Base-by-base conservation (phyloP, 2,888 invertebrate species). In the Acholoe squamosa region DNA sequence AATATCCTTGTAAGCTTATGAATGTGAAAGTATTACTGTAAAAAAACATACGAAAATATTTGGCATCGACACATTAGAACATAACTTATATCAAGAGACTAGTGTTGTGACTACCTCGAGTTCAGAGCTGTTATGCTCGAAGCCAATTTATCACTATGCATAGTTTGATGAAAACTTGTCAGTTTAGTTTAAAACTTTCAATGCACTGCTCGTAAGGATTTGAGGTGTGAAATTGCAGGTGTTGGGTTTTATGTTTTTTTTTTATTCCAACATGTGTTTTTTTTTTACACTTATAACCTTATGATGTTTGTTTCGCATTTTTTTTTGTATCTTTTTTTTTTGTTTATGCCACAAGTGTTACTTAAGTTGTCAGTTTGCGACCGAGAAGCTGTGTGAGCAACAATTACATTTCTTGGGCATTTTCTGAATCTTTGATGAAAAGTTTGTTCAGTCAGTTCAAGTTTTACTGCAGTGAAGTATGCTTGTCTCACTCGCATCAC, bases 401-500 rank as follows among this genome's bases (percentile, higher is more conserved):
- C 86, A 86, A 52, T 86, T 86, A 54, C 28, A 22, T 56, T 86
- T 54, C 54, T 86, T 86, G 86, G 86, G 86, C 54, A 16, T 19
- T 52, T 52, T 86, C 31, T 54, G 19, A 31, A 14, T 31, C 31
- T 76, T 76, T 76, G 25, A 14, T 14, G 31, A 76, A 54, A 86
- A 56, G 86, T 86, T 86, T 86, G 86, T 54, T 86, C 86, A 86
- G 86, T 86, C 86, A 52, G 86, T 86, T 86, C 86, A 86, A 86
- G 86, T 86, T 54, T 86, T 86, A 86, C 86, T 86, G 86, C 86
- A 86, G 86, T 86, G 86, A 86, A 86, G 56, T 80, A 80, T 80
- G 43, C 80, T 80, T 80, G 80, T 80, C 80, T 80, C 80, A 80
- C 80, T 80, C 80, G 80, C 80, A 80, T 80, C 80, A 80, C 80